Evolutionary conservation across 2,797 vertebrate species (phyloP).

Genomic region (Acanthurus tractus): DNA sequence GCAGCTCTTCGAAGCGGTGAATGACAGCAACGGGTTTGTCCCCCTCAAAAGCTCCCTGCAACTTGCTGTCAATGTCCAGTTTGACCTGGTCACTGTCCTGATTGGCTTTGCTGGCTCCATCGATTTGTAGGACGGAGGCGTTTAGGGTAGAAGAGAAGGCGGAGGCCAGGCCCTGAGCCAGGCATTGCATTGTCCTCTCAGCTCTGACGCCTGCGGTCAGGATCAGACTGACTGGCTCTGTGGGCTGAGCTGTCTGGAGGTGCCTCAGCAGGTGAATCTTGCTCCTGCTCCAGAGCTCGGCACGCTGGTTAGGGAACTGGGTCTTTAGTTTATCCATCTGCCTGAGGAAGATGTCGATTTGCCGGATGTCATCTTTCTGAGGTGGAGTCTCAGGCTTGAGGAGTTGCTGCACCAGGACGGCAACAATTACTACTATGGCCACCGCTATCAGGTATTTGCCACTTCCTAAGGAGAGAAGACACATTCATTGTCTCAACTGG

Average conservation of each 20-base stretch:
- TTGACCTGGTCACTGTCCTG: conserved; percentile 88
- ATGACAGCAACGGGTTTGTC: conserved; percentile 87
- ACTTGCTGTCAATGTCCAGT: conserved; percentile 85
- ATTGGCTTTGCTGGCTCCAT: conserved; percentile 77
- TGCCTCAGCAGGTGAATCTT: conserved; percentile 89
- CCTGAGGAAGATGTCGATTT: conserved; percentile 85
- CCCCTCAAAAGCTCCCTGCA: conserved; percentile 86
- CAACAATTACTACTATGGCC: fast-evolving
- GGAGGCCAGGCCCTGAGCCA: conserved; percentile 84
- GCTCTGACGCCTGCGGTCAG: conserved; percentile 85
- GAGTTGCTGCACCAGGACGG: conserved; percentile 19
- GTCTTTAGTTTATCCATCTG: conserved; percentile 84
- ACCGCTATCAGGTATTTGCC: fast-evolving
- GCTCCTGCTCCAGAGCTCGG: conserved; percentile 87
- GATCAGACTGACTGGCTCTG: conserved; percentile 91
- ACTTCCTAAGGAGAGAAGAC: conserved; percentile 45
- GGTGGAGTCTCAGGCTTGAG: conserved; percentile 15
- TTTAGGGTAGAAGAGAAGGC: conserved; percentile 84
- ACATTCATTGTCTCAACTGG: neutral
- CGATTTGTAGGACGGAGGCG: conserved; percentile 80
- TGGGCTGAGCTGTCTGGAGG: conserved; percentile 82
- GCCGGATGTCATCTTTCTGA: conserved; percentile 42
- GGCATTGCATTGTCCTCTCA: conserved; percentile 88
- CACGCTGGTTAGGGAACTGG: conserved; percentile 87
- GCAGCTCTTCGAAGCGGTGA: conserved; percentile 91